Evolutionary conservation across 2,113 vertebrate species (phyloP), one percentile per base, ranked within the genome.

Genomic region (Carassius auratus): DNA sequence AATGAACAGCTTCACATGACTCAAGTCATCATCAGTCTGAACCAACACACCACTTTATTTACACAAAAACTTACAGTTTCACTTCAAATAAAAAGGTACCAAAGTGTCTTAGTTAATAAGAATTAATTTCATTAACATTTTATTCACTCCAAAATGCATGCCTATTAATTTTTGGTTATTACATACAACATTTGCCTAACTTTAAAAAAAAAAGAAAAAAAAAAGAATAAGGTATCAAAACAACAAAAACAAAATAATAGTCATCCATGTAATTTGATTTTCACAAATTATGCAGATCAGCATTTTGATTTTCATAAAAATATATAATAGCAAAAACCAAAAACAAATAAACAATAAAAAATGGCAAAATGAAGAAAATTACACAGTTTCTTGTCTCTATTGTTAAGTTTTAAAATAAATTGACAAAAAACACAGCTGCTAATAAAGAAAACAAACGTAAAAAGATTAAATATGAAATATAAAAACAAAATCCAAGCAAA

Each of bases 11-110:
- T 55, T 33, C 75, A 77, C 9, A 71, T 38, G 19, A 21, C 30
- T 69, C 30, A 68, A 17, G 66, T 68, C 66, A 38, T 17, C 30
- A 8, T 69, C 68, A 68, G 6, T 7, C 64, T 12, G 15, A 77
- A 55, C 52, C 30, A 61, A 61, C 38, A 78, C 10, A 61, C 55
- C n/a, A 26, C 23, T 45, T 48, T 48, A 80, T 64, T 48, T 48
- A 75, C 38, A 75, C 6, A 74, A 8, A 42, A 23, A 48, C 42
- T 3, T 74, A 75, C 12, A n/a, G 5, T 23, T n/a, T 23, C 38
- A 74, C 48, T 74, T 74, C 0, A 48, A 71, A 74, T 14, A 23
- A 48, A 74, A 23, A 75, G 3, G 73, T 75, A 75, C 73, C 73
- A 50, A 75, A 45, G 50, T 50, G 42, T 75, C 10, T 0, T 48